A percentile compares a stretch with the other conserved stretches of the same genome.
phyloP scores from a whole-genome alignment of 2,113 vertebrate genomes.

The Microcebus ravelobensis region DNA sequence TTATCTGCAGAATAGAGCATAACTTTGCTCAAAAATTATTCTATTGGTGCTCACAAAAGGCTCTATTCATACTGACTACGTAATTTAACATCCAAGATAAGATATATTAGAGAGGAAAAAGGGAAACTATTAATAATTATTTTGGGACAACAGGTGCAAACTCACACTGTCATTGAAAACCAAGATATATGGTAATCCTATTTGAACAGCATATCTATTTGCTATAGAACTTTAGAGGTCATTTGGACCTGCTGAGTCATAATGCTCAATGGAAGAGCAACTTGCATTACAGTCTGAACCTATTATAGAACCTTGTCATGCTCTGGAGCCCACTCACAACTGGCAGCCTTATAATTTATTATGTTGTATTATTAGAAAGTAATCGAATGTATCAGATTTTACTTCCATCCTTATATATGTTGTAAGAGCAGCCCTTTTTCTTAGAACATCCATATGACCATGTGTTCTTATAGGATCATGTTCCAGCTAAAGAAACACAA shows the following conservation, averaged over 20 bases:
- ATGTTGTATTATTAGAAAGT: neutral
- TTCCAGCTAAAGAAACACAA: neutral
- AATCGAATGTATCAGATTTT: neutral
- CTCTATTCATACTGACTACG: neutral
- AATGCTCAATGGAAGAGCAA: neutral
- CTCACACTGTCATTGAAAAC: neutral
- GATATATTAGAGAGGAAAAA: neutral
- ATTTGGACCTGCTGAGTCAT: neutral
- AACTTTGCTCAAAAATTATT: neutral
- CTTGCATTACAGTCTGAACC: neutral
- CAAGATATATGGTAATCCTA: neutral
- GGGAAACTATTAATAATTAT: neutral
- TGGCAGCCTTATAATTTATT: neutral
- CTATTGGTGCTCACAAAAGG: neutral
- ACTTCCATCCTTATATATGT: neutral
- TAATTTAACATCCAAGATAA: constrained; percentile 5
- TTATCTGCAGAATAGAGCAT: neutral
- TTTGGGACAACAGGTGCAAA: neutral
- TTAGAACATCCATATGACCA: neutral
- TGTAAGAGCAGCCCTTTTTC: neutral
- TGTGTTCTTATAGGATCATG: neutral
- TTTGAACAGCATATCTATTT: neutral
- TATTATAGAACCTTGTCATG: neutral
- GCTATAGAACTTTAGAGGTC: neutral
- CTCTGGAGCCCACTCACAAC: neutral